Base-by-base conservation (phyloP, 2,888 invertebrate species). In the Eupsilia transversa region DNA sequence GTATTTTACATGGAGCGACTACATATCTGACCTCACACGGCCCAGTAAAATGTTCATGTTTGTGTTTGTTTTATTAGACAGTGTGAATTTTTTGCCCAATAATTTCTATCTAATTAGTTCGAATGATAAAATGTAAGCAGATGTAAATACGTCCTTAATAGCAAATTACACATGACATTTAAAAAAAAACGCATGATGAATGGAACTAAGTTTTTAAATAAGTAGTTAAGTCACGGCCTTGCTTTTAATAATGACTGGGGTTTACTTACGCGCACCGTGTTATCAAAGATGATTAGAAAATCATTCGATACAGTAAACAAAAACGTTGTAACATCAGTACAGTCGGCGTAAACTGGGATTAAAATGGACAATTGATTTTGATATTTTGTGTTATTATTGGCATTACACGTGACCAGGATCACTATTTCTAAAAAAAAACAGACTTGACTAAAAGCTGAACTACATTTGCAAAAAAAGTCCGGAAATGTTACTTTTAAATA, bases 211-310 rank as follows among this genome's bases (percentile, higher is more conserved):
- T 23, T 54, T 49, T 59, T 46, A 35, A 57, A 38, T 59, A 46
- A 46, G 7, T 23, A 63, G 2, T 52, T 12, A 61, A 74, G 52
- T 72, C 41, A 56, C 33, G 72, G 41, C 84, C 76, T 76, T 74
- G 85, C 72, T 64, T 57, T 67, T 41, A 57, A 71, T 84, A 75
- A 85, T 67, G 85, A 71, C 56, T 43, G 35, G 12, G 20, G 33
- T 73, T 80, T 30, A 86, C 56, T 80, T 71, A 71, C 68, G 67
- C 72, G 61, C 60, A 60, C 35, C 43, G 33, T 43, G 46, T 30
- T 70, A 54, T 63, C 35, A 65, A 46, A 72, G 33, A 35, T 46
- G 14, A 41, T 69, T 54, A 17, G 57, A 77, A 77, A 52, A 57
- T 23, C 5, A 63, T 75, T 82, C 9, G 12, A 35, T 57, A 20